Base-by-base conservation (phyloP, 2,113 vertebrate species). In the Arenaria interpres region DNA sequence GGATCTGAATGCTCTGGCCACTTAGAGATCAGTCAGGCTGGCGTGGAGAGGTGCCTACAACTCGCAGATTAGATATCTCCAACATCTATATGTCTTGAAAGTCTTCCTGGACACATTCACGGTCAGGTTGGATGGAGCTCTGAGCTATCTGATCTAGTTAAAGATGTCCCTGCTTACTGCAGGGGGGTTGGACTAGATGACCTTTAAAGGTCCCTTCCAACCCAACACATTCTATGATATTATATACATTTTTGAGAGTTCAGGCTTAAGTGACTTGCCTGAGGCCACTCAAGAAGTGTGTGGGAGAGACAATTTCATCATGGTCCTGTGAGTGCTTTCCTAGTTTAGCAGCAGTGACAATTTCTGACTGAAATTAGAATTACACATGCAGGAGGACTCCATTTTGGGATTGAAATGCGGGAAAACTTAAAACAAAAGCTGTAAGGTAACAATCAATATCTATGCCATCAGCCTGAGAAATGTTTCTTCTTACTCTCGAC, bases 281-380 rank as follows among this genome's bases (percentile, higher is more conserved):
- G 66, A 54, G 64, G 72, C 53, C 53, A 41, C 28, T 72, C 18
- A 12, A n/a, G 57, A 46, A 83, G 6, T 7, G 3, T 5, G 24
- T 41, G 67, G 24, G 53, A 77, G 54, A 45, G 66, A 46, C 37
- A 37, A 69, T 53, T 59, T 71, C 82, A 69, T 12, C 25, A 23
- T 0, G 1, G 35, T 39, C 32, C n/a, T 28, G 7, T 0, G 0
- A 60, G 8, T 0, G 2, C 30, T 66, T 67, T 56, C 27, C 32
- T 45, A 3, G 14, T 75, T 90, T 13, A 66, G 14, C 30, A 56
- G 24, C 4, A 56, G 19, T 10, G 45, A 39, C 35, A 83, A 88
- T 41, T 37, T 50, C n/a, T 46, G 71, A 10, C 21, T 79, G 75
- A 68, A 75, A 85, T 50, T 9, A 71, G 67, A 88, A 33, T 10